A percentile compares a stretch with the other conserved stretches of the same genome.
Conservation (phyloP, 2,888 invertebrate genomes). For the Trachelus troglodyta region DNA sequence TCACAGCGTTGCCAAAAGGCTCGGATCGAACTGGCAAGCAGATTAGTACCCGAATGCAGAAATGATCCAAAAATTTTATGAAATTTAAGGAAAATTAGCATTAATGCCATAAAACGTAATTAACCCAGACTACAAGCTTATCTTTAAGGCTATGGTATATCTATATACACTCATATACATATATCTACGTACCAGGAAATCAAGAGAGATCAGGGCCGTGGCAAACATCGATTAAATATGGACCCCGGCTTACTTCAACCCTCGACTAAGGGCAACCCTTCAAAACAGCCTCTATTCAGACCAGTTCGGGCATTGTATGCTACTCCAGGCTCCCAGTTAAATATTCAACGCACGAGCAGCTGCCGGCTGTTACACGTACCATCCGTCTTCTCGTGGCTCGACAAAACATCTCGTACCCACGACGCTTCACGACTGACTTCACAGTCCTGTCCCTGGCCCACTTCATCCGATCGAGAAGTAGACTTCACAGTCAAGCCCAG, state of each 20-base stretch:
- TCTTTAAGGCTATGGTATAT: neutral
- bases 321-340: constrained; percentile 44
- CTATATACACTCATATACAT: neutral
- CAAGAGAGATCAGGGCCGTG: neutral
- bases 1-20: too few species aligned
- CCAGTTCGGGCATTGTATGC: constrained; percentile 41
- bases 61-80: neutral
- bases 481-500: neutral
- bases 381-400: constrained; percentile 43
- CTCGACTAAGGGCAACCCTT: constrained; percentile 25
- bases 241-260: constrained; percentile 37
- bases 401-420: constrained; percentile 3
- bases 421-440: constrained; percentile 4
- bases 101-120: neutral
- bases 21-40: too few species aligned
- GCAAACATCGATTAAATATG: constrained; percentile 51
- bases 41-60: neutral
- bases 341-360: constrained; percentile 55
- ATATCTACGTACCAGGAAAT: neutral
- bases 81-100: neutral
- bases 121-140: neutral
- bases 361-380: constrained; percentile 46
- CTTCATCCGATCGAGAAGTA: neutral
- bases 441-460: neutral
- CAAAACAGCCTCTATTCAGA: constrained; percentile 26